Percentiles rank a stretch among this genome's conserved stretches.
phyloP scores from a whole-genome alignment of 2,113 vertebrate genomes.

The Phrynocephalus versicolor region DNA sequence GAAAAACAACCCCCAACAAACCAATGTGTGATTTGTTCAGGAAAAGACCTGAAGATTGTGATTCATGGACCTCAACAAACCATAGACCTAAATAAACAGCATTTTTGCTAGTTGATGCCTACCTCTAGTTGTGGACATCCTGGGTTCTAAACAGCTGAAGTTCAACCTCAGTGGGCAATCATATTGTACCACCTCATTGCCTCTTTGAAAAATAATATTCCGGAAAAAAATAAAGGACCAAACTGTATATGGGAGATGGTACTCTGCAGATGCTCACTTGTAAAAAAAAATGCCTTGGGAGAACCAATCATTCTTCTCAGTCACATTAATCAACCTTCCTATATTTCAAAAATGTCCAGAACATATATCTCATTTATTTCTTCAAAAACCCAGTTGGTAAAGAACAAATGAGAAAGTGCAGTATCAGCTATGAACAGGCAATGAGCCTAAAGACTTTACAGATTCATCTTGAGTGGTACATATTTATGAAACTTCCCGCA shows the following conservation, averaged over 20 bases:
- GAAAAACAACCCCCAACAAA: too few relatives aligned
- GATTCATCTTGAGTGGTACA: neutral
- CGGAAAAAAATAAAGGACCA: neutral
- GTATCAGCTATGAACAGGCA: neutral
- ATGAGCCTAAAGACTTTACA: neutral
- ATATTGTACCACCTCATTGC: neutral
- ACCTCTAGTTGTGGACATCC: too few relatives aligned
- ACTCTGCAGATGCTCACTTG: neutral
- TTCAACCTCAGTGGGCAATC: neutral
- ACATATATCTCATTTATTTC: neutral
- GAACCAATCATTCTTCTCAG: neutral
- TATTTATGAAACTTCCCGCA: neutral
- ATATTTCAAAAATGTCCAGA: neutral
- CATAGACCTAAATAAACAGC: too few relatives aligned
- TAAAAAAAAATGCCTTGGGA: neutral
- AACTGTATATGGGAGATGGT: neutral
- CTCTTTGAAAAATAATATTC: neutral
- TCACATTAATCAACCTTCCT: neutral
- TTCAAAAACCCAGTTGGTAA: neutral
- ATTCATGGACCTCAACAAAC: too few relatives aligned
- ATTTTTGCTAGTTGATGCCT: too few relatives aligned
- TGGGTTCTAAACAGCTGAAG: neutral
- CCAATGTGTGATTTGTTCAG: too few relatives aligned
- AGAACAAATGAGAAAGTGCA: neutral
- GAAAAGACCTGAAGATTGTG: too few relatives aligned